These are phyloP conservation scores for Cryptophagus acutangulus DNA, from an alignment of 2,888 invertebrate genomes.

Conservation along the genomic window DNA sequence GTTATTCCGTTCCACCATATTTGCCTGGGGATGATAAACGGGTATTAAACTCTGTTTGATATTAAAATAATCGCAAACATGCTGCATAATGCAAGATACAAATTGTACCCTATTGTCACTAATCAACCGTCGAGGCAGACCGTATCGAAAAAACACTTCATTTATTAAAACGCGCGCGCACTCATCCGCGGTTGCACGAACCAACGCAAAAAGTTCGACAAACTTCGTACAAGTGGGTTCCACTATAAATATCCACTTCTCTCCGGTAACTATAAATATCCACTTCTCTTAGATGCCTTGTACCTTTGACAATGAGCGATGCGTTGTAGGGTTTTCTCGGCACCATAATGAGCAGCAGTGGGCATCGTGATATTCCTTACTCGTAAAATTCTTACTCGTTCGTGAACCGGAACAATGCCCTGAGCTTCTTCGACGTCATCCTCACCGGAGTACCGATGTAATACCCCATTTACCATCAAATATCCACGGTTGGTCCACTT, in stretches of 20 bases:
- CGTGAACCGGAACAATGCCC: slow-evolving; percentile 22
- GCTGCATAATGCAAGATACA: slow-evolving; percentile 34
- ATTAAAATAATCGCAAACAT: slow-evolving; percentile 25
- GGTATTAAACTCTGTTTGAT: slow-evolving; percentile 29
- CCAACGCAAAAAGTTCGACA: slow-evolving; percentile 25
- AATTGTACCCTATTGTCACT: slow-evolving; percentile 40
- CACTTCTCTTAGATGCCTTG: slow-evolving; percentile 4
- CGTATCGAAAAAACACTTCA: slow-evolving; percentile 35
- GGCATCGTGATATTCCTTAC: slow-evolving; percentile 24
- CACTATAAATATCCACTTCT: slow-evolving; percentile 26
- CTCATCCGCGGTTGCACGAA: slow-evolving; percentile 25
- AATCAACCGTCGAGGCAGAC: slow-evolving; percentile 33
- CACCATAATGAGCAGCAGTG: slow-evolving; percentile 27
- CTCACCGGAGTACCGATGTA: slow-evolving; percentile 21
- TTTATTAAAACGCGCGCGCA: slow-evolving; percentile 26
- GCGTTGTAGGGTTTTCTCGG: slow-evolving; percentile 14
- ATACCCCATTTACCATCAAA: slow-evolving; percentile 20
- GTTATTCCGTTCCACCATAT: slow-evolving; percentile 26
- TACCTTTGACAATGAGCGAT: slow-evolving; percentile 15
- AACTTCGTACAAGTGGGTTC: slow-evolving; percentile 25
- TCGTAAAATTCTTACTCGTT: slow-evolving; percentile 14
- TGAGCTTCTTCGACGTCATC: slow-evolving; percentile 24
- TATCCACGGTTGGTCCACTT: slow-evolving; percentile 21
- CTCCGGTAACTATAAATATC: slow-evolving; percentile 28
- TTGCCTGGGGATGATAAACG: slow-evolving; percentile 22